These are phyloP conservation scores for Isurus oxyrinchus DNA, from an alignment of 2,113 vertebrate species.

Conservation along the genomic window DNA sequence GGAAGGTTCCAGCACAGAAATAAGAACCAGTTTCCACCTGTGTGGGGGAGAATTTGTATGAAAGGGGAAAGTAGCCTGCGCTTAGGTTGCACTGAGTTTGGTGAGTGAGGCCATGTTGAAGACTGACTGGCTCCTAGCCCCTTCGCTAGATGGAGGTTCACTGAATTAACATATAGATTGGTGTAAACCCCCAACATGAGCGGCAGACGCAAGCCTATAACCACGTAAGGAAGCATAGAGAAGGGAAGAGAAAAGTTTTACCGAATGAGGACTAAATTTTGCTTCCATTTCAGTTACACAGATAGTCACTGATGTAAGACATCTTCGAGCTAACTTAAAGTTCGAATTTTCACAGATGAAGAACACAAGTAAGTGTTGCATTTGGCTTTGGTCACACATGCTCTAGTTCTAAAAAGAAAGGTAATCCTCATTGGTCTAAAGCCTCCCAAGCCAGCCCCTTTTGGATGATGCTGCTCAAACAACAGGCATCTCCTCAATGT, in stretches of 20 bases:
- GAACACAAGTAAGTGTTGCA: neutral
- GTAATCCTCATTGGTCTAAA: neutral
- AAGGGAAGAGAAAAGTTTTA: neutral
- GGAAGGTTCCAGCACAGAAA: too few relatives aligned
- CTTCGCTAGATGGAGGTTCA: too few relatives aligned
- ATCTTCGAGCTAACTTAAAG: neutral
- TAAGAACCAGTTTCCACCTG: too few relatives aligned
- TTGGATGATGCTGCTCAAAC: neutral
- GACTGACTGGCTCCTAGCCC: too few relatives aligned
- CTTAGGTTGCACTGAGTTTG: too few relatives aligned
- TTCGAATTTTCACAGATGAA: neutral
- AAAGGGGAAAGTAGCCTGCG: too few relatives aligned
- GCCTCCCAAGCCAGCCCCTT: neutral
- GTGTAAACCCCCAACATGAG: neutral
- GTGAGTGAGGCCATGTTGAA: too few relatives aligned
- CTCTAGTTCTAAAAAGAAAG: neutral
- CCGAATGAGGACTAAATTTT: neutral
- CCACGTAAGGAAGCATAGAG: neutral
- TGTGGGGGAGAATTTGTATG: too few relatives aligned
- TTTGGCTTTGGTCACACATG: neutral
- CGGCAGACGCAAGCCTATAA: neutral
- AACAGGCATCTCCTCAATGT: neutral
- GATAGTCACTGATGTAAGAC: neutral
- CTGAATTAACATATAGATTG: neutral
- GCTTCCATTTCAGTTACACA: neutral